These are phyloP conservation scores for Regulus satrapa DNA, from an alignment of 2,113 vertebrate genomes.

Conservation along the genomic window DNA sequence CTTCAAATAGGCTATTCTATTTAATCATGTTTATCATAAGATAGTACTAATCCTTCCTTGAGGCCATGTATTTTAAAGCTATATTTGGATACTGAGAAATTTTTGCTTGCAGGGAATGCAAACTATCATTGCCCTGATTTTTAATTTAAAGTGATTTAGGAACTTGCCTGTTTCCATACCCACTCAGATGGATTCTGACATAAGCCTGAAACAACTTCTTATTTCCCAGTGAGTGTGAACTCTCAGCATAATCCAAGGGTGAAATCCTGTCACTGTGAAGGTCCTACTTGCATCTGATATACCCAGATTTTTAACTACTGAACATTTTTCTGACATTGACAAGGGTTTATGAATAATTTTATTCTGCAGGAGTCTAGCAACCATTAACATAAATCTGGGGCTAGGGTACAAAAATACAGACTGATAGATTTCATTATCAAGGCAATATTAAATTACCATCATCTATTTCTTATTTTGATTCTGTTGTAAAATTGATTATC, in stretches of 20 bases:
- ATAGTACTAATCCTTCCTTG: conserved; percentile 49
- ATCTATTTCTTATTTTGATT: not conserved
- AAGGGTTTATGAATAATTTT: not conserved
- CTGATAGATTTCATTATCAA: not conserved
- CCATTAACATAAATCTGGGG: not conserved
- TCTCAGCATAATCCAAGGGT: not conserved
- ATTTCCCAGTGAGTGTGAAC: not conserved
- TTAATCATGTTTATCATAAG: conserved; percentile 5
- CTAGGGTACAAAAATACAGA: not conserved
- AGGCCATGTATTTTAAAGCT: conserved; percentile 19
- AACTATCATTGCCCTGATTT: not conserved
- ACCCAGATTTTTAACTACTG: not conserved
- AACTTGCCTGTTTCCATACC: not conserved
- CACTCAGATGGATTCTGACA: conserved; percentile 11
- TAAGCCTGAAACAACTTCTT: not conserved
- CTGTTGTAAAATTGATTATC: not conserved
- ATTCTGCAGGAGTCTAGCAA: not conserved
- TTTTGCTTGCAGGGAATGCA: not conserved
- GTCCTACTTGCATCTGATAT: not conserved
- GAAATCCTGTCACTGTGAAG: not conserved
- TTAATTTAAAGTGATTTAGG: conserved; percentile 44
- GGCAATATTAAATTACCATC: not conserved
- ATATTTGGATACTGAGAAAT: conserved; percentile 1
- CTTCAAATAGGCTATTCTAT: conserved; percentile 46
- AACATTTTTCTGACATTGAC: not conserved